phyloP scores from a whole-genome alignment of 2,888 invertebrate species.

The Drosophila hamatofila region DNA sequence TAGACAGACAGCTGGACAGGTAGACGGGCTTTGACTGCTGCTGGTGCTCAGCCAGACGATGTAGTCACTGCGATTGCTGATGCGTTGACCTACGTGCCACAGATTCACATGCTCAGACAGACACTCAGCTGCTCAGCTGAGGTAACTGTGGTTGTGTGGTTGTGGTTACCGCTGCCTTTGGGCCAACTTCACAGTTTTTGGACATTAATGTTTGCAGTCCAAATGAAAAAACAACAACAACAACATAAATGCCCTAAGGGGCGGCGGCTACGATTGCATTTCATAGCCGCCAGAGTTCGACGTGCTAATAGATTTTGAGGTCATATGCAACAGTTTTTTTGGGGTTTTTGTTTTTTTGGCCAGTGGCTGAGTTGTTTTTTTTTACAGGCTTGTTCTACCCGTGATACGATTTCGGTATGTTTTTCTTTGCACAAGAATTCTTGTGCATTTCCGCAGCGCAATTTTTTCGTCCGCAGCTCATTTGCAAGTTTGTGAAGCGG shows the following conservation, averaged over 20 bases:
- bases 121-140: conserved; percentile 46
- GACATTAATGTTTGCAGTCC: conserved; percentile 72
- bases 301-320: conserved; percentile 84
- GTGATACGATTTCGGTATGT: conserved; percentile 66
- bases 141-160: conserved; percentile 14
- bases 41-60: conserved; percentile 46
- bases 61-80: conserved; percentile 46
- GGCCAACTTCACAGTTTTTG: conserved; percentile 81
- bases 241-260: conserved; percentile 45
- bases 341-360: conserved; percentile 14
- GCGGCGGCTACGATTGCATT: conserved; percentile 66
- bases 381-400: conserved; percentile 27
- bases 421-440: conserved; percentile 71
- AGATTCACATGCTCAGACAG: conserved; percentile 65
- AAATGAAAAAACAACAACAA: conserved; percentile 43
- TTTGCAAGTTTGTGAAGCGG: conserved; percentile 66
- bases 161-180: conserved; percentile 47
- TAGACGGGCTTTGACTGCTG: conserved; percentile 22
- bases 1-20: conserved; percentile 41
- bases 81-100: conserved; percentile 76
- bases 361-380: conserved; percentile 24
- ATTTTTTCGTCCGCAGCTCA: conserved; percentile 66
- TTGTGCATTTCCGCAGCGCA: conserved; percentile 73
- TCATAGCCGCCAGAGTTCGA: conserved; percentile 79
- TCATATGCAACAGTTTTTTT: conserved; percentile 72